These are phyloP conservation scores for Lasiurus cinereus DNA, from an alignment of 2,113 vertebrate genomes.

Conservation along the genomic window DNA sequence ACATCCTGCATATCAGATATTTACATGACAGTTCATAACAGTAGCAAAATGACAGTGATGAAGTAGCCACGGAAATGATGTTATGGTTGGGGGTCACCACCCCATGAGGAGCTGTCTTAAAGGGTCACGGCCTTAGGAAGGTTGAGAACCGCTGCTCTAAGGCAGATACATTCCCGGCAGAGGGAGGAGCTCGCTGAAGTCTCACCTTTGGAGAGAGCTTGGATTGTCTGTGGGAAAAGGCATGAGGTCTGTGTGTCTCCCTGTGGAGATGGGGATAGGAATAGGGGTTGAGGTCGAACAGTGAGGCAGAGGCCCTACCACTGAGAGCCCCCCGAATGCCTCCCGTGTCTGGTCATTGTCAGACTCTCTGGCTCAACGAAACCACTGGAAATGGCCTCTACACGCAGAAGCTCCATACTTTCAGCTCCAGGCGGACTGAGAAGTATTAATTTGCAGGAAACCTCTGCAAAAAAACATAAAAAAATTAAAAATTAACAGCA, in stretches of 20 bases:
- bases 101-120: too few species aligned
- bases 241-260: neutral
- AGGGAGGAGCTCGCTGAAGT: neutral
- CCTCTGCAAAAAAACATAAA: neutral
- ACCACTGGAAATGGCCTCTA: neutral
- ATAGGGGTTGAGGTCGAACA: neutral
- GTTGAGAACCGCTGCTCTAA: too few species aligned
- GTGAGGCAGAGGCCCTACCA: neutral
- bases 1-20: too few species aligned
- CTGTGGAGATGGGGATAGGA: neutral
- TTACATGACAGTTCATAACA: too few species aligned
- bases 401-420: neutral
- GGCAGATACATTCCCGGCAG: neutral
- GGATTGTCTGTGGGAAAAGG: neutral
- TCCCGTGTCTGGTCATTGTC: neutral
- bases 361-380: neutral
- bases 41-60: too few species aligned
- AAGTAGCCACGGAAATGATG: too few species aligned
- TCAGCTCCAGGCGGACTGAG: neutral
- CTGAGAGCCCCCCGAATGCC: rapidly evolving
- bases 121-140: too few species aligned
- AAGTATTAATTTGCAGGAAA: neutral
- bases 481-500: rapidly evolving
- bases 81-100: too few species aligned
- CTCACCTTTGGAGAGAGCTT: neutral